A percentile compares a stretch with the other conserved stretches of the same genome.
Conservation (phyloP, 1,140 invertebrate species). For the Battus philenor region DNA sequence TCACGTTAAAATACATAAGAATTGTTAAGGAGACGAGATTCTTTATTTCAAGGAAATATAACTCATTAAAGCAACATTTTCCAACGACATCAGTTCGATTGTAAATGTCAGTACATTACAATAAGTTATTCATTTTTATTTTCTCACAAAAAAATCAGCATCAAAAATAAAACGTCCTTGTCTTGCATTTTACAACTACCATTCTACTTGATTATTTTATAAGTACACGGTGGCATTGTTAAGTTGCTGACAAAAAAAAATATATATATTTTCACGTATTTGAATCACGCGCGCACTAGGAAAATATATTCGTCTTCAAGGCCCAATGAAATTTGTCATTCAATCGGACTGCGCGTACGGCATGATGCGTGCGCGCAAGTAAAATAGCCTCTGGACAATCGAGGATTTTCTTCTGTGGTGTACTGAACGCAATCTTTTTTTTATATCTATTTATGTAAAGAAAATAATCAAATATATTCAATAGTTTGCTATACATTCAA, state of each 20-base stretch:
- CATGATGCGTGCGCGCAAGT: constrained; percentile 37
- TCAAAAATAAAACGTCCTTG: constrained; percentile 5
- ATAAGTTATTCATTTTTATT: no score
- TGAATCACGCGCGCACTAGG: constrained; percentile 57
- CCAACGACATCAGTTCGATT: no score
- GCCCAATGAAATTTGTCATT: constrained; percentile 70
- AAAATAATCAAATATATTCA: not conserved
- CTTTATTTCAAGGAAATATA: no score
- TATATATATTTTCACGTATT: constrained; percentile 46
- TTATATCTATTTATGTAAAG: no score
- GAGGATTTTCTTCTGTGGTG: constrained; percentile 58
- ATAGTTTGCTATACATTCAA: no score
- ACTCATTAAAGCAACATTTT: no score
- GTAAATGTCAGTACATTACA: no score
- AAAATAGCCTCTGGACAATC: constrained; percentile 29
- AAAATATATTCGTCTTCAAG: constrained; percentile 59
- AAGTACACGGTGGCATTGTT: constrained; percentile 12
- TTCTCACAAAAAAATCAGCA: not conserved
- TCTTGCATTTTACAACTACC: constrained; percentile 5
- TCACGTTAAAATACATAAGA: no score
- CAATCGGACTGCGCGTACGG: constrained; percentile 33
- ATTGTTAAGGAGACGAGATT: no score
- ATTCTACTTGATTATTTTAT: constrained; percentile 14
- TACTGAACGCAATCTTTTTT: constrained; percentile 29
- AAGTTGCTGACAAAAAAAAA: constrained; percentile 13